Percentiles rank a stretch among this genome's conserved stretches.
Evolutionary conservation across 2,888 invertebrate species (phyloP).

Genomic region (Thyatira batis): DNA sequence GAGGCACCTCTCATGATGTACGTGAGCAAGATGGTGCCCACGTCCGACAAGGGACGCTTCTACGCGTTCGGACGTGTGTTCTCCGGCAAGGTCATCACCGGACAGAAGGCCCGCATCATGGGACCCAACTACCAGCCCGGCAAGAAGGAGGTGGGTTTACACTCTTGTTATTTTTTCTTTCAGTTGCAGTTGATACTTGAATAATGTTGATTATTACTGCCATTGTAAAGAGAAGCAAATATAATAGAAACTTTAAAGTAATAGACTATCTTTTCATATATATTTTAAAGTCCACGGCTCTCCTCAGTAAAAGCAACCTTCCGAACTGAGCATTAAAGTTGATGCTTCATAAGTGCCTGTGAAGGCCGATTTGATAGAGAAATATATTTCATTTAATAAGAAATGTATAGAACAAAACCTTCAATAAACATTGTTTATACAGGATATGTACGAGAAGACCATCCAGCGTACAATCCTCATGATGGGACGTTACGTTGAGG

Average conservation of each 20-base stretch:
- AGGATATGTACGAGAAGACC: slow-evolving; percentile 98
- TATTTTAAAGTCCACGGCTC: too few species aligned
- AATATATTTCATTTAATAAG: too few species aligned
- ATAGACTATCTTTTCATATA: too few species aligned
- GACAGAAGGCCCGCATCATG: slow-evolving; percentile 98
- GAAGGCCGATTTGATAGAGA: too few species aligned
- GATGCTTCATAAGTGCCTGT: too few species aligned
- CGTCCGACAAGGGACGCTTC: slow-evolving; percentile 99
- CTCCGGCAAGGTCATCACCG: slow-evolving; percentile 96
- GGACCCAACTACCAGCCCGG: slow-evolving; percentile 99
- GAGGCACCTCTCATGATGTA: slow-evolving; percentile 99
- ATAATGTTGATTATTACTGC: slow-evolving; percentile 3
- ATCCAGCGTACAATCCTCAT: slow-evolving; percentile 99
- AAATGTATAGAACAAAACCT: too few species aligned
- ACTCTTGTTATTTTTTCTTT: slow-evolving; percentile 2
- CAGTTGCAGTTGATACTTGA: slow-evolving; percentile 11
- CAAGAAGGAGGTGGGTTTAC: slow-evolving; percentile 91
- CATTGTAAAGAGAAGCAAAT: too few species aligned
- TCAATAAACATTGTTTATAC: slow-evolving; percentile 2
- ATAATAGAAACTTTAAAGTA: too few species aligned
- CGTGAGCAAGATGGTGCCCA: slow-evolving; percentile 99
- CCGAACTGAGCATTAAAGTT: too few species aligned
- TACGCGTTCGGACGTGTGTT: slow-evolving; percentile 99
- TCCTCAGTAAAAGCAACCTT: too few species aligned
- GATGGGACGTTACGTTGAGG: slow-evolving; percentile 99